Evolutionary conservation across 2,888 invertebrate genomes (phyloP).

Genomic region (Troilus luridus): DNA sequence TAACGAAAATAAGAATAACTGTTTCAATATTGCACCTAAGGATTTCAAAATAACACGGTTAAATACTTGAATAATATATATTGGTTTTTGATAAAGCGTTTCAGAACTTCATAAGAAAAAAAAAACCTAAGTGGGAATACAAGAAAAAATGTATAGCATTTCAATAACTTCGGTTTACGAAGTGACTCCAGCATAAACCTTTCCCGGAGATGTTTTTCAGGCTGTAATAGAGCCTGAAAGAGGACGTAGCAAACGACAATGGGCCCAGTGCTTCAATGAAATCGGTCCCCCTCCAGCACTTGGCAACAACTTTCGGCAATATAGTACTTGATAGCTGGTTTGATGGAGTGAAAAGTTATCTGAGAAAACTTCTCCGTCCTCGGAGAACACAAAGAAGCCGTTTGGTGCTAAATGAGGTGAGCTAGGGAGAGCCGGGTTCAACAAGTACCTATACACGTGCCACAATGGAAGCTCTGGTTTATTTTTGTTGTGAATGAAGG

Average conservation of each 20-base stretch:
- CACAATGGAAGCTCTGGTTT: background rate
- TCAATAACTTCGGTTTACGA: background rate
- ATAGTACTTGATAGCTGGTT: conserved; percentile 26
- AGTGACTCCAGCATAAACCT: background rate
- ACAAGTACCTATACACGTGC: conserved; percentile 16
- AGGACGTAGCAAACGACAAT: background rate
- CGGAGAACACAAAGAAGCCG: conserved; percentile 9
- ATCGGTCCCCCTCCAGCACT: background rate
- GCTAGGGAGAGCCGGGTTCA: background rate
- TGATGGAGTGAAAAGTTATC: conserved; percentile 45
- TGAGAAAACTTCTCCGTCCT: conserved; percentile 3
- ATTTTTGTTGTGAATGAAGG: background rate
- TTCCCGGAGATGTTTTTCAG: background rate
- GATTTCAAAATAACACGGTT: too few species aligned
- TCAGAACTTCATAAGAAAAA: too few species aligned
- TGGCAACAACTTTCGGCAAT: conserved; percentile 13
- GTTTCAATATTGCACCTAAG: too few species aligned
- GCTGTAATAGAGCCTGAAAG: background rate
- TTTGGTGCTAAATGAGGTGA: conserved; percentile 28
- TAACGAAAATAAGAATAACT: too few species aligned
- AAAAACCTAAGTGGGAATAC: background rate
- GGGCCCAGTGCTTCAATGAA: background rate
- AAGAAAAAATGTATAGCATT: background rate
- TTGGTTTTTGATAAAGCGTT: too few species aligned
- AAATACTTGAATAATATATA: too few species aligned